Evolutionary conservation across 2,888 invertebrate genomes (phyloP), one percentile per base, ranked within the genome.

Genomic region (Sarcophaga caerulescens): DNA sequence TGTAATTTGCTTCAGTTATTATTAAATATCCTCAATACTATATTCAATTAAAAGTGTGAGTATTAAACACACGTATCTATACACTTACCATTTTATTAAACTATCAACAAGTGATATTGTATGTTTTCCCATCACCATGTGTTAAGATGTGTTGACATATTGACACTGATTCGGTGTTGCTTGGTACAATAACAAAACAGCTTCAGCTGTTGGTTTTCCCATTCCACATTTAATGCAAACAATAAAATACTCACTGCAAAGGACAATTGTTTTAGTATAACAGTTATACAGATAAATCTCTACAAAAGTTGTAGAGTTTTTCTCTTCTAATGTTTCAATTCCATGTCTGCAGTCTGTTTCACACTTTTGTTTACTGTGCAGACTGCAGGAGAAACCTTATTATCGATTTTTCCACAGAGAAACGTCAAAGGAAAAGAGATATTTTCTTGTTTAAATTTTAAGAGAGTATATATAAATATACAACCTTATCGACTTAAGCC

Each of bases 41-140:
- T 35, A 35, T 35, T 3, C 35, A 35, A 35, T 35, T 35, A 35
- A 10, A 35, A 35, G 10, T 35, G 10, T 35, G 35, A 10, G 8
- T 35, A 35, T 35, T 35, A 35, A 35, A 35, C 35, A 35, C 35
- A 35, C 8, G 35, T 35, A 35, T 8, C 35, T 10, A 10, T 35
- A 35, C 35, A 35, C 35, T 35, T 66, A 35, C 65, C 35, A 47
- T 77, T 71, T 70, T 47, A 77, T 75, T 68, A 78, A 77, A 83
- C 73, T 73, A 66, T 78, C 77, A 83, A 82, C 82, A 82, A 82
- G 76, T 82, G 77, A 77, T 82, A 71, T 77, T 74, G 74, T 68
- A 62, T 35, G 35, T 35, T 35, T 10, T 1, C 8, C 52, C 52
- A 14, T 52, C 52, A 52, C 5, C 19, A 69, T 69, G 52, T 75